Base-by-base conservation (phyloP, 2,888 invertebrate genomes). In the Nomada ferruginata region DNA sequence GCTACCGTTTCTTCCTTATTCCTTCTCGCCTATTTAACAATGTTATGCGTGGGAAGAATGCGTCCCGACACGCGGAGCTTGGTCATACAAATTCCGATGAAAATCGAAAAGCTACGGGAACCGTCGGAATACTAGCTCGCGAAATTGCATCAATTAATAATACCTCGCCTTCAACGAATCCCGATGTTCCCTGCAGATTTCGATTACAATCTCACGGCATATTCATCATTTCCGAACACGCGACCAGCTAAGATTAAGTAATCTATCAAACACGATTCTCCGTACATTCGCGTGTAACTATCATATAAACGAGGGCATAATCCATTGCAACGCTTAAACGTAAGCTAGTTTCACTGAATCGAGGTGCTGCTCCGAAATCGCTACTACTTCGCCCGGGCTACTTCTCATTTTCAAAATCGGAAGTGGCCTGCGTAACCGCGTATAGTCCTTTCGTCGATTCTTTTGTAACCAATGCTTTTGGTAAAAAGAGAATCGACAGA, bases 321-420 rank as follows among this genome's bases (percentile, higher is more conserved):
- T 86, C 83, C 77, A 77, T 65, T 83, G 80, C 87, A 89, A 89
- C 89, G 88, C 89, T 87, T 89, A 89, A 88, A 88, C 29, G 63
- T 88, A 88, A 86, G 85, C 76, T 88, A 89, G 84, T 69, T 69
- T 81, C 81, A 86, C 80, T 72, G 74, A 82, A 85, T 83, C 63
- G 82, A 86, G 80, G 82, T 80, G 84, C 83, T 84, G 89, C 85
- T 85, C 70, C 87, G 68, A 73, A 47, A 68, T 81, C 87, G 68
- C 29, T 70, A 70, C 59, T 61, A 55, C 23, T 18, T 23, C 3
- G 11, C 23, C 15, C 29, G 2, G n/a, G 13, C 18, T 50, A 50
- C 29, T 66, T 63, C 18, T 29, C 11, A 50, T 36, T 70, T 42
- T 55, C 13, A 13, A 57, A 64, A 57, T 4, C 20, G 26, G 11